Evolutionary conservation across 2,888 invertebrate genomes (phyloP).

Genomic region (Drosophila nr. perissopoda): DNA sequence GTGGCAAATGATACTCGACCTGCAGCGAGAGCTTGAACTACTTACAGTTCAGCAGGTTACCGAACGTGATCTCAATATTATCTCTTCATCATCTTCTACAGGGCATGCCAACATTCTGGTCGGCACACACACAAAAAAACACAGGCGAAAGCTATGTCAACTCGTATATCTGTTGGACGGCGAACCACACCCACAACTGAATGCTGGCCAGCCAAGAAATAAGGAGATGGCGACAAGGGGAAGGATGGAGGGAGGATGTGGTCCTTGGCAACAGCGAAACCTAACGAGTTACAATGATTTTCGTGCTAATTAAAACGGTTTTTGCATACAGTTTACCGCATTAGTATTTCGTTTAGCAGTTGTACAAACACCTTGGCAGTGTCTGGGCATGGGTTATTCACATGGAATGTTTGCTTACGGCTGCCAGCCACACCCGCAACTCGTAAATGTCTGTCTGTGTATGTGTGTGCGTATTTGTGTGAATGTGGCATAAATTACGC

Average conservation of each 20-base stretch:
- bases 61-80: slow-evolving; percentile 82
- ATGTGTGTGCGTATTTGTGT: slow-evolving; percentile 5
- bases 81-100: slow-evolving; percentile 75
- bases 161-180: slow-evolving; percentile 6
- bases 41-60: slow-evolving; percentile 78
- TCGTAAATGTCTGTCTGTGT: slow-evolving; percentile 5
- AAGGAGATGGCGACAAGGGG: no score
- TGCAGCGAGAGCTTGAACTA: slow-evolving; percentile 22
- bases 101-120: slow-evolving; percentile 51
- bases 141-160: slow-evolving; percentile 11
- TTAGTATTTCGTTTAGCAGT: slow-evolving; percentile 80
- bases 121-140: slow-evolving; percentile 21
- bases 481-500: slow-evolving; percentile 71
- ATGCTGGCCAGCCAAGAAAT: slow-evolving; percentile 40
- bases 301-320: slow-evolving; percentile 82
- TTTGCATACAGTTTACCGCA: slow-evolving; percentile 81
- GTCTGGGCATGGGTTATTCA: slow-evolving; percentile 40
- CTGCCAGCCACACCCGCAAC: slow-evolving; percentile 17
- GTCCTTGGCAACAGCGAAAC: slow-evolving; percentile 36
- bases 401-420: slow-evolving; percentile 53
- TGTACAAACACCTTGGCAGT: slow-evolving; percentile 70
- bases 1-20: slow-evolving; percentile 29
- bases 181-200: not conserved
- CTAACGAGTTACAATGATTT: slow-evolving; percentile 82
- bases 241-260: not conserved